phyloP scores from a whole-genome alignment of 1,140 invertebrate genomes.

The Dendrolimus kikuchii region DNA sequence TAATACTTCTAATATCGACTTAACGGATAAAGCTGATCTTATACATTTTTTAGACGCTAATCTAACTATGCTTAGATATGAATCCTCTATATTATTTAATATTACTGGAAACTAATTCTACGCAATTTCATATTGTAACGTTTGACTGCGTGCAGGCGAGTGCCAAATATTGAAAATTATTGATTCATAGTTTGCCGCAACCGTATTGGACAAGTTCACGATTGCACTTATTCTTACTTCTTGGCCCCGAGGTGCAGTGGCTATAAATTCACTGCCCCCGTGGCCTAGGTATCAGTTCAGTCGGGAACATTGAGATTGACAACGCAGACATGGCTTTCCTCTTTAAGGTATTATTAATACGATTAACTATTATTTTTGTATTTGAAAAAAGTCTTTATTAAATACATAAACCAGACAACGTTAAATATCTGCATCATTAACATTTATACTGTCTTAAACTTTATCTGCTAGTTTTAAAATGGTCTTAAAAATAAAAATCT shows the following conservation, averaged over 20 bases:
- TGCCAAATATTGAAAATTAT: constrained; percentile 62
- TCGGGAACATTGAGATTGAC: constrained; percentile 23
- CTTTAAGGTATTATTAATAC: constrained; percentile 42
- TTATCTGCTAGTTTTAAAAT: too few relatives aligned
- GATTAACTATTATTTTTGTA: constrained; percentile 6
- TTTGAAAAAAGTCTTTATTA: too few relatives aligned
- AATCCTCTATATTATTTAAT: too few relatives aligned
- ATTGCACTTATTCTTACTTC: constrained; percentile 49
- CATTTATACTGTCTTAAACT: too few relatives aligned
- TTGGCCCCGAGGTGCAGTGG: constrained; percentile 24
- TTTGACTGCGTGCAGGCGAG: constrained; percentile 25
- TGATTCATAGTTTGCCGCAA: constrained; percentile 66
- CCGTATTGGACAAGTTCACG: constrained; percentile 39
- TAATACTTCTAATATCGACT: too few relatives aligned
- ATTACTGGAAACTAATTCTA: constrained; percentile 16
- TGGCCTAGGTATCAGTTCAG: constrained; percentile 40
- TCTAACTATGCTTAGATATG: too few relatives aligned
- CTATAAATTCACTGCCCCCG: constrained; percentile 58
- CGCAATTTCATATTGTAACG: constrained; percentile 35
- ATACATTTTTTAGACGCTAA: too few relatives aligned
- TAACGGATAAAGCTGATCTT: too few relatives aligned
- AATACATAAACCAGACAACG: too few relatives aligned
- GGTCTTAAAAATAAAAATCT: too few relatives aligned
- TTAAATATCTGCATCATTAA: too few relatives aligned
- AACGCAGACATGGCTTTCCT: constrained; percentile 39